phyloP scores from a whole-genome alignment of 2,888 invertebrate species.

The Oscheius sp. region DNA sequence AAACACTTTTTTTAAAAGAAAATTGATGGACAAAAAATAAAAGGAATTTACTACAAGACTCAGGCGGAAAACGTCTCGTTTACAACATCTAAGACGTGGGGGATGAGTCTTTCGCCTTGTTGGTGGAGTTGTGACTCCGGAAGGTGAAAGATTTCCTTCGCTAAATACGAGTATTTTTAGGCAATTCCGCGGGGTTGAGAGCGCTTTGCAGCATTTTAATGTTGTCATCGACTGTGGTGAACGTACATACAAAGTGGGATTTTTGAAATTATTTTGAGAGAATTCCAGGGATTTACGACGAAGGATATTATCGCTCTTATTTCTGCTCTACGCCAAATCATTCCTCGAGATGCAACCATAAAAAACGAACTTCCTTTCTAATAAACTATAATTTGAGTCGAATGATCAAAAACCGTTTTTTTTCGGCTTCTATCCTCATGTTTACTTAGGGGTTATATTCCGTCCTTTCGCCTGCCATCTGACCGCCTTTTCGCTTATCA shows the following conservation, averaged over 20 bases:
- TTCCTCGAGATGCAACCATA: not conserved
- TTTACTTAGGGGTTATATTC: no score
- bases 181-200: not conserved
- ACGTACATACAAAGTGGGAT: not conserved
- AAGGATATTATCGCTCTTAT: not conserved
- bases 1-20: not conserved
- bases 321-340: not conserved
- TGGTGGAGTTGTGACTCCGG: conserved; percentile 38
- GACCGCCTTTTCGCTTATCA: no score
- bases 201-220: not conserved
- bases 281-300: conserved; percentile 8
- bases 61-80: not conserved
- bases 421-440: no score
- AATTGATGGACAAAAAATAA: conserved; percentile 12
- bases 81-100: conserved; percentile 29
- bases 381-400: not conserved
- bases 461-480: no score
- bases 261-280: not conserved
- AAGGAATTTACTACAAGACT: conserved; percentile 28
- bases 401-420: no score
- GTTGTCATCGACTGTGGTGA: conserved; percentile 11
- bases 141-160: conserved; percentile 9
- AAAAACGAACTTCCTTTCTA: not conserved
- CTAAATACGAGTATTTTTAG: not conserved
- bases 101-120: conserved; percentile 32